Conservation (phyloP, 2,113 vertebrate genomes). For the Nibea coibor region DNA sequence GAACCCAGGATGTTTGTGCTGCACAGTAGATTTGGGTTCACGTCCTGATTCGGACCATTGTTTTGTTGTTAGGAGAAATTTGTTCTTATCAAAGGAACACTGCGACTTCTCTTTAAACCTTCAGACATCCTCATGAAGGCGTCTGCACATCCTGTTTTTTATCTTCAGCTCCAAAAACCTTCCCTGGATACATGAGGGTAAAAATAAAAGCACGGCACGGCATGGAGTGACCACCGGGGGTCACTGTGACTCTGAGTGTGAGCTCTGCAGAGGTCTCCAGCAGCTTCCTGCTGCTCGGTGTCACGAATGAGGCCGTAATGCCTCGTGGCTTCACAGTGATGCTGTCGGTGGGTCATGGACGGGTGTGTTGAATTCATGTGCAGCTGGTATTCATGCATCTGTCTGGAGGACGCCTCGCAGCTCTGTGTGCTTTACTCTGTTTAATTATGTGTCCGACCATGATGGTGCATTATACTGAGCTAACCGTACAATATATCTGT, state of each 20-base stretch:
- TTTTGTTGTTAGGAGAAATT: neutral
- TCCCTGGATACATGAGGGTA: conserved; percentile 45
- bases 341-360: conserved; percentile 13
- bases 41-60: no score
- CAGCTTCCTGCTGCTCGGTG: conserved; percentile 37
- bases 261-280: neutral
- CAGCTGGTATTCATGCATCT: no score
- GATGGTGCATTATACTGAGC: no score
- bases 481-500: no score
- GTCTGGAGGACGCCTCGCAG: no score
- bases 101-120: neutral
- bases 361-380: no score
- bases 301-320: conserved; percentile 33
- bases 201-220: conserved; percentile 13
- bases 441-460: no score
- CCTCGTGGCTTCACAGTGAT: conserved; percentile 16
- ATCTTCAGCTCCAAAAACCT: neutral
- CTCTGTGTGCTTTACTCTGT: no score
- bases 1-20: neutral
- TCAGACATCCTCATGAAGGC: neutral
- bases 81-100: neutral
- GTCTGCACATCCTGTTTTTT: neutral
- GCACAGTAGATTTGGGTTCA: neutral
- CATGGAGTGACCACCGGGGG: conserved; percentile 35
- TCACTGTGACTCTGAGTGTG: conserved; percentile 32